Percentiles rank a stretch among this genome's conserved stretches.
Conservation (phyloP, 2,888 invertebrate genomes). For the Therioaphis trifolii region DNA sequence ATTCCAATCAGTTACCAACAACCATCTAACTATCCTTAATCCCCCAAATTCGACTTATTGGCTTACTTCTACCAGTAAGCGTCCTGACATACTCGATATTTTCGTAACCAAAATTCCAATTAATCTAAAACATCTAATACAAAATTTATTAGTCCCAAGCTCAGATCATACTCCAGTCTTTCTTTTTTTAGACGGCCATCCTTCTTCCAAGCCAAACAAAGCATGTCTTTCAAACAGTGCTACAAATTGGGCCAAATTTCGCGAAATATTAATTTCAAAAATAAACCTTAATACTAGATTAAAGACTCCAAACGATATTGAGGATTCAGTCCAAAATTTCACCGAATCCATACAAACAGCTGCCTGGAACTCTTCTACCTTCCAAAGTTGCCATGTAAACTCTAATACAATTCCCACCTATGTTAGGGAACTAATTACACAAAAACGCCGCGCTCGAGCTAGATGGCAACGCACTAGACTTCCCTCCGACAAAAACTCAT, state of each 20-base stretch:
- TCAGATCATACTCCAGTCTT: slow-evolving; percentile 6
- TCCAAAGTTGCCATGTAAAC: slow-evolving; percentile 1
- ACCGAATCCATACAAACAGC: not conserved
- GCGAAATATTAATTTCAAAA: not conserved
- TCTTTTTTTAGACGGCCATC: not conserved
- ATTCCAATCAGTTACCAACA: not conserved
- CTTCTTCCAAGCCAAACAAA: not conserved
- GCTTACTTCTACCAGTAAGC: not conserved
- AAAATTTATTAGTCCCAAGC: not conserved
- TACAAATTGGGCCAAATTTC: not conserved
- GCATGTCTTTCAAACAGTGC: not conserved
- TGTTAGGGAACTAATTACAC: not conserved
- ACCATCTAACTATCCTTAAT: not conserved
- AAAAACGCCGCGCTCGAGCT: slow-evolving; percentile 19
- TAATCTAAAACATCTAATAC: not conserved
- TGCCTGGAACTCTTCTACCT: not conserved
- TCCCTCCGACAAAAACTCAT: not conserved
- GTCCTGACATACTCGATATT: not conserved
- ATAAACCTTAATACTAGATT: not conserved
- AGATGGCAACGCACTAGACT: slow-evolving; percentile 7
- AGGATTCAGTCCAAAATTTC: not conserved
- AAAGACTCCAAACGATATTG: not conserved
- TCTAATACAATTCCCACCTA: not conserved
- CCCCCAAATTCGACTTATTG: not conserved
- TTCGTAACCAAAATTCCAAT: not conserved